Percentiles rank a stretch among this genome's conserved stretches.
phyloP scores from a whole-genome alignment of 2,888 invertebrate genomes.

The Thalpophila matura region DNA sequence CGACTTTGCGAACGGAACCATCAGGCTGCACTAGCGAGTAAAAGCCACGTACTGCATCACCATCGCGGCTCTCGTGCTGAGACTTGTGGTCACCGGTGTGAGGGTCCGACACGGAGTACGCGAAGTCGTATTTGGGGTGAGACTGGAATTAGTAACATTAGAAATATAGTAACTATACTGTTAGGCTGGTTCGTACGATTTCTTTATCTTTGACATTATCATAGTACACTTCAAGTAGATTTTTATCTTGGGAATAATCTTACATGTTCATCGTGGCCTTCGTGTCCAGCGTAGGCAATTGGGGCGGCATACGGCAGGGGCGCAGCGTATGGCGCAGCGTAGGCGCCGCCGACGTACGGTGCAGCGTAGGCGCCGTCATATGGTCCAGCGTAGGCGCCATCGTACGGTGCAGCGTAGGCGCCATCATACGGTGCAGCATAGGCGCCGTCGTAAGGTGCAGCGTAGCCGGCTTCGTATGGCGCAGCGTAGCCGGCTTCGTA shows the following conservation, averaged over 20 bases:
- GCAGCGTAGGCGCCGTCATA: slow-evolving; percentile 58
- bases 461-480: slow-evolving; percentile 62
- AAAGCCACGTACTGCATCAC: slow-evolving; percentile 87
- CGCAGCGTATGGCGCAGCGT: slow-evolving; percentile 65
- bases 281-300: too few species aligned
- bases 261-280: slow-evolving; percentile 76
- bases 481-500: slow-evolving; percentile 66
- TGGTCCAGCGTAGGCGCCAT: slow-evolving; percentile 59
- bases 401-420: slow-evolving; percentile 64
- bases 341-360: slow-evolving; percentile 63
- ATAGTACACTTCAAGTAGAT: too few species aligned
- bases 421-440: slow-evolving; percentile 64
- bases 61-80: slow-evolving; percentile 89
- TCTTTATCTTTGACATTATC: neutral
- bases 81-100: slow-evolving; percentile 90
- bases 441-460: slow-evolving; percentile 63
- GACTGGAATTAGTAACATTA: slow-evolving; percentile 65
- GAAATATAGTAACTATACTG: neutral
- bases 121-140: slow-evolving; percentile 86
- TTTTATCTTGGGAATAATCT: slow-evolving; percentile 40
- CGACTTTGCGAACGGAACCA: slow-evolving; percentile 89
- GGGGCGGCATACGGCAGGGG: too few species aligned
- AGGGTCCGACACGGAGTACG: slow-evolving; percentile 89
- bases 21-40: slow-evolving; percentile 89
- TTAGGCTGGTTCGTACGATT: neutral